Conservation (phyloP, 2,888 invertebrate genomes). For the Macrosiphum euphorbiae region DNA sequence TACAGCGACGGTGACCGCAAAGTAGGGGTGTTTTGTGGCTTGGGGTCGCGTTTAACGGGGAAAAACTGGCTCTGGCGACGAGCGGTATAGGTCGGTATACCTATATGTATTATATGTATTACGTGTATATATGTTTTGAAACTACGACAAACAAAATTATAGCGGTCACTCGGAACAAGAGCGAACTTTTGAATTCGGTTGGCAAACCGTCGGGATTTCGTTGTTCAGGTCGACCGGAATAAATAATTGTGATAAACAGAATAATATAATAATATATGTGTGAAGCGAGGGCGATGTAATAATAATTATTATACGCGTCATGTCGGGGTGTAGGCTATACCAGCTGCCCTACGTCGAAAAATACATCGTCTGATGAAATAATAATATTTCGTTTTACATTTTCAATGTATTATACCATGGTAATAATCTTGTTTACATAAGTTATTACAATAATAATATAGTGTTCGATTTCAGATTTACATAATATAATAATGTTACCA, state of each 20-base stretch:
- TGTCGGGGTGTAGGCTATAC: background rate
- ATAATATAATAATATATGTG: background rate
- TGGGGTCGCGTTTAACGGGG: slow-evolving; percentile 5
- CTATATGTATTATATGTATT: no score
- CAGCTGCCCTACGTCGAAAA: background rate
- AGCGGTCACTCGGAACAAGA: background rate
- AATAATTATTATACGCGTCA: background rate
- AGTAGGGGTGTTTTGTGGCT: background rate
- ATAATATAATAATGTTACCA: background rate
- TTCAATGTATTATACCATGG: background rate
- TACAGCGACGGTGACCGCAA: background rate
- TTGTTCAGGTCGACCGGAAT: background rate
- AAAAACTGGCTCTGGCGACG: background rate
- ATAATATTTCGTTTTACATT: background rate
- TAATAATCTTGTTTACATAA: background rate
- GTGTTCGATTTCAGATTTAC: slow-evolving; percentile 13
- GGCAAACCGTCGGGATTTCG: background rate
- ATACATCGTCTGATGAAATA: background rate
- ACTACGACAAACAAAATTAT: slow-evolving; percentile 18
- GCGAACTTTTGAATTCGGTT: background rate
- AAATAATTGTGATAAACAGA: background rate
- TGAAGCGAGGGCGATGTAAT: background rate
- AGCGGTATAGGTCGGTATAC: no score
- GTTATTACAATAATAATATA: background rate
- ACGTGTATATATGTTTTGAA: background rate